phyloP scores from a whole-genome alignment of 2,113 vertebrate species.

The Calonectris borealis region DNA sequence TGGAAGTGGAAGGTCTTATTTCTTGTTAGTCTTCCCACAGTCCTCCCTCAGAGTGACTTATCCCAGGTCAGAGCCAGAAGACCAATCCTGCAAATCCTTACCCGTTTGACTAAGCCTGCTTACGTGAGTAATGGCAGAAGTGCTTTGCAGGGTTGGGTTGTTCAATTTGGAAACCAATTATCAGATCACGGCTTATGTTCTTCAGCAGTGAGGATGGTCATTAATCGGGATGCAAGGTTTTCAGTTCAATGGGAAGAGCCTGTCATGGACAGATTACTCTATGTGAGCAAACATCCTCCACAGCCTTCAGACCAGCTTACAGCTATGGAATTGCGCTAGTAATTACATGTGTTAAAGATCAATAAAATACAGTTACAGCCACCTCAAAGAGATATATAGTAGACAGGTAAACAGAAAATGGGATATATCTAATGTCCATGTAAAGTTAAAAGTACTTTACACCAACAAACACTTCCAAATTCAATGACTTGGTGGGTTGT shows the following conservation, averaged over 20 bases:
- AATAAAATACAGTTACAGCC: not conserved
- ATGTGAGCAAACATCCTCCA: not conserved
- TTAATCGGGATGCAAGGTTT: not conserved
- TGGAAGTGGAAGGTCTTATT: not conserved
- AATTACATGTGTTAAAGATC: not conserved
- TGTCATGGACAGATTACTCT: not conserved
- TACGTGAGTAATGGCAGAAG: not conserved
- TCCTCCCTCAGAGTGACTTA: not conserved
- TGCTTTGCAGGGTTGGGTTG: not conserved
- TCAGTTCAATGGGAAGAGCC: not conserved
- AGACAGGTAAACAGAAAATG: not conserved
- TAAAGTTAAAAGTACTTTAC: not conserved
- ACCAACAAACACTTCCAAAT: not conserved
- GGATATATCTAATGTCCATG: not conserved
- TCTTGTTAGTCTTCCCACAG: not conserved
- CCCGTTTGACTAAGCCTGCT: not conserved
- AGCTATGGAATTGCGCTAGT: not conserved
- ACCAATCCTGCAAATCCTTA: not conserved
- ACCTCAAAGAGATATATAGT: not conserved
- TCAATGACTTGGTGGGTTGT: not conserved
- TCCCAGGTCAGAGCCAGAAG: not conserved
- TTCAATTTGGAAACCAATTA: not conserved
- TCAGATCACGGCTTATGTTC: not conserved
- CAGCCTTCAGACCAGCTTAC: not conserved
- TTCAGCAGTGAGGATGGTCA: not conserved